phyloP scores from a whole-genome alignment of 2,797 vertebrate genomes.

The Poliocrania exsul region DNA sequence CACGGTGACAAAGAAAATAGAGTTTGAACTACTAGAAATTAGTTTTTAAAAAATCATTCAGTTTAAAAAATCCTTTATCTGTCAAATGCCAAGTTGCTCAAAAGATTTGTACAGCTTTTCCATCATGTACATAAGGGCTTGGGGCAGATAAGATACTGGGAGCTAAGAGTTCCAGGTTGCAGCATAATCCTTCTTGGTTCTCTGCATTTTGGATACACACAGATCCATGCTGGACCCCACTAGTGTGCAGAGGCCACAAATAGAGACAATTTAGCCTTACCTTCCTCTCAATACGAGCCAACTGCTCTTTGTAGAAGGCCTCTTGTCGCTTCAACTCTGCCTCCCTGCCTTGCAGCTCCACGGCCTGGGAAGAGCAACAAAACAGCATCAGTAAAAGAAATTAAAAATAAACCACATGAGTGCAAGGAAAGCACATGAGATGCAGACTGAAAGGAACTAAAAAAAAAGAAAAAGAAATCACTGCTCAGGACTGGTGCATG shows the following conservation, averaged over 20 bases:
- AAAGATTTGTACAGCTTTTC: slow-evolving; percentile 1
- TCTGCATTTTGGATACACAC: neutral
- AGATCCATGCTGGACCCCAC: neutral
- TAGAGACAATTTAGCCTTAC: slow-evolving; percentile 68
- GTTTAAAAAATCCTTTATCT: slow-evolving; percentile 45
- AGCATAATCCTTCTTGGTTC: neutral
- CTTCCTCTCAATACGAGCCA: slow-evolving; percentile 87
- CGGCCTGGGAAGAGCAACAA: slow-evolving; percentile 73
- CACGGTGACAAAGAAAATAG: neutral
- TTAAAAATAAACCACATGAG: neutral
- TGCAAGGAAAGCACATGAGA: neutral
- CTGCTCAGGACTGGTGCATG: neutral
- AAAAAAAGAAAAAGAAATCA: neutral
- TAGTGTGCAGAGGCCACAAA: neutral
- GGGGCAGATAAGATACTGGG: neutral
- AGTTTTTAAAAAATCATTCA: neutral
- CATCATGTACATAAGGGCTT: neutral
- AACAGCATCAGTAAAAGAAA: neutral
- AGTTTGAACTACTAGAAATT: neutral
- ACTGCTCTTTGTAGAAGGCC: slow-evolving; percentile 88
- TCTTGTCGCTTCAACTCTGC: slow-evolving; percentile 83
- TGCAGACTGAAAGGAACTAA: neutral
- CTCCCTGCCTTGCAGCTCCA: slow-evolving; percentile 86
- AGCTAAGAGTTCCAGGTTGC: neutral
- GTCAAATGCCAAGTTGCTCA: slow-evolving; percentile 2